Percentiles rank a stretch among this genome's conserved stretches.
Conservation (phyloP, 2,113 vertebrate species). For the Numenius arquata region DNA sequence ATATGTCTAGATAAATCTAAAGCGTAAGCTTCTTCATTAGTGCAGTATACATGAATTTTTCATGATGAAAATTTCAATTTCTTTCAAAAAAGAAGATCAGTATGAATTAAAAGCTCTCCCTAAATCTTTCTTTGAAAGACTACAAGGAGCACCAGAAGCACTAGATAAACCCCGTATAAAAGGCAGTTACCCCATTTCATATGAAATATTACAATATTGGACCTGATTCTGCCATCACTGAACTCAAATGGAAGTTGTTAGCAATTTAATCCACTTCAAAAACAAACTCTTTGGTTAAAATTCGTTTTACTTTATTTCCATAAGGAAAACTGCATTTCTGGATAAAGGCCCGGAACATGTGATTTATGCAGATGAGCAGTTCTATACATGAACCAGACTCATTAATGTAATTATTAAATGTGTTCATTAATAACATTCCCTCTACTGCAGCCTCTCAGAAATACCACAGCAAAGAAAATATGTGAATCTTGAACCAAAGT, state of each 20-base stretch:
- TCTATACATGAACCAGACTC: background rate
- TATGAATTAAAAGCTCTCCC: background rate
- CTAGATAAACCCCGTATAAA: background rate
- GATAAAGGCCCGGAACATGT: background rate
- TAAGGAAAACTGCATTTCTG: background rate
- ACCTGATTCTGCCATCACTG: background rate
- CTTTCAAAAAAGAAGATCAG: background rate
- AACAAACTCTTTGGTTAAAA: background rate
- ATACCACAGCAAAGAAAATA: background rate
- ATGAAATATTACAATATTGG: background rate
- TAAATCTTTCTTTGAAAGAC: background rate
- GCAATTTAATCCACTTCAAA: background rate
- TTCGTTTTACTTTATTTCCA: background rate
- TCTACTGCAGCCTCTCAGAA: background rate
- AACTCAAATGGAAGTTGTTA: background rate
- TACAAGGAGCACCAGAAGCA: background rate
- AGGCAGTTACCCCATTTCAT: background rate
- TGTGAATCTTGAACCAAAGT: background rate
- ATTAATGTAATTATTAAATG: background rate
- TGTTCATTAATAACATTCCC: background rate
- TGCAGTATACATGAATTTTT: background rate
- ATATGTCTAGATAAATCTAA: background rate
- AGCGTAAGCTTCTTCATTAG: background rate
- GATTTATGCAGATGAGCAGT: background rate
- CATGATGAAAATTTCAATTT: background rate